These are phyloP conservation scores for Hirtodrosophila trivittata DNA, from an alignment of 2,888 invertebrate genomes.

Conservation along the genomic window DNA sequence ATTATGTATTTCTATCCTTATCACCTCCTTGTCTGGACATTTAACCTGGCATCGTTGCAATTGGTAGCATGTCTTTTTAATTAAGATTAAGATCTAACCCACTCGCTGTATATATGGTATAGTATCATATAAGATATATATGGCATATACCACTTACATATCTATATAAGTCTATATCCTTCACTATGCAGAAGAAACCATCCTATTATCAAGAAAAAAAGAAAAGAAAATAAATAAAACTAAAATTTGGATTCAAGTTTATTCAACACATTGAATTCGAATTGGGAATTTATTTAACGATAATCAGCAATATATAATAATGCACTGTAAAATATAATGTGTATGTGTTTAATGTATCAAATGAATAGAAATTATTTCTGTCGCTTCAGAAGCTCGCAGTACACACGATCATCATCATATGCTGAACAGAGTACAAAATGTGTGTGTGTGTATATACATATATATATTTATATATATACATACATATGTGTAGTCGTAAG, in stretches of 20 bases:
- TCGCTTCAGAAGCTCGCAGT: slow-evolving; percentile 51
- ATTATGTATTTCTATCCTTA: no score
- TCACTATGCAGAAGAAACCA: no score
- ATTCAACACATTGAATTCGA: slow-evolving; percentile 74
- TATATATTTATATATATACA: neutral
- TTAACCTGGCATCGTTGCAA: no score
- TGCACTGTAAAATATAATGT: slow-evolving; percentile 75
- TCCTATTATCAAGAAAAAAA: neutral
- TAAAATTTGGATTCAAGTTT: slow-evolving; percentile 53
- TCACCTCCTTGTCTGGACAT: no score
- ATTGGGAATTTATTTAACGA: slow-evolving; percentile 79
- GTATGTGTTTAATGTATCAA: slow-evolving; percentile 33
- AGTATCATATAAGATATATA: no score
- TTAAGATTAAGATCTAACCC: no score
- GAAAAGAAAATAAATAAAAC: slow-evolving; percentile 12
- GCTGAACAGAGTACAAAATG: slow-evolving; percentile 12
- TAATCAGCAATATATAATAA: slow-evolving; percentile 78
- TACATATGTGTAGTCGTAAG: neutral
- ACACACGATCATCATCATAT: slow-evolving; percentile 27
- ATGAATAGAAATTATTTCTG: slow-evolving; percentile 38
- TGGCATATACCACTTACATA: no score
- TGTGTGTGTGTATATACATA: no score
- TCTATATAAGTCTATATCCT: no score
- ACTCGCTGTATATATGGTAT: no score
- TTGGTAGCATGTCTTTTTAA: no score